Conservation (phyloP, 2,888 invertebrate species). For the Rugalucina vietnamica region DNA sequence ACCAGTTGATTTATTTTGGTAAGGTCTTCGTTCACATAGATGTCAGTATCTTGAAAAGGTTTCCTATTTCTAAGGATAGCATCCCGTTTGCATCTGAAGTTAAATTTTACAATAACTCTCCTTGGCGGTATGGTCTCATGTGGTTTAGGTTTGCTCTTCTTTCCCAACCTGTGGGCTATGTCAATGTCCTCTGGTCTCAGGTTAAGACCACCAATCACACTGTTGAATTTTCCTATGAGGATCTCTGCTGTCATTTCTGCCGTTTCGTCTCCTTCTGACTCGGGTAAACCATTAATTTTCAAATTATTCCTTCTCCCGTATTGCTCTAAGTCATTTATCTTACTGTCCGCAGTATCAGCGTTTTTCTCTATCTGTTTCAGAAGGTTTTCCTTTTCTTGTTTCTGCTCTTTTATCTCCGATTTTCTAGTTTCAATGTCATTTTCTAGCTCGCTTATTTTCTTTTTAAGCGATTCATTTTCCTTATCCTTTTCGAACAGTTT, state of each 20-base stretch:
- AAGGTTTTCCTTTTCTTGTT: neutral
- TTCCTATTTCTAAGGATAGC: neutral
- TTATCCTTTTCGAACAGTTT: too few species aligned
- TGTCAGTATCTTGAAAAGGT: neutral
- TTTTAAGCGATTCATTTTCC: too few species aligned
- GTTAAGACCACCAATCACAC: neutral
- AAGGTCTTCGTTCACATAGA: neutral
- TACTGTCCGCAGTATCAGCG: neutral
- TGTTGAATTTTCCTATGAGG: neutral
- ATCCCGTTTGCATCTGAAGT: neutral
- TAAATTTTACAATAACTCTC: neutral
- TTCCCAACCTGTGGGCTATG: neutral
- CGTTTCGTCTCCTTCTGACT: neutral
- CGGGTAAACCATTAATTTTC: neutral
- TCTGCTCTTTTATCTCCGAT: neutral
- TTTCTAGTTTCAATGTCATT: neutral
- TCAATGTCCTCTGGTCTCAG: neutral
- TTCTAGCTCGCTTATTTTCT: too few species aligned
- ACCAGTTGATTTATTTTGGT: neutral
- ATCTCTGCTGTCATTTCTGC: neutral
- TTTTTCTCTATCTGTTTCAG: neutral
- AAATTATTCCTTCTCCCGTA: neutral
- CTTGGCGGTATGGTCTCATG: too few species aligned
- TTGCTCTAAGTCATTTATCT: neutral
- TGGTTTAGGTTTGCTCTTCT: neutral